Conservation (phyloP, 2,888 invertebrate species). For the Mythimna loreyi region DNA sequence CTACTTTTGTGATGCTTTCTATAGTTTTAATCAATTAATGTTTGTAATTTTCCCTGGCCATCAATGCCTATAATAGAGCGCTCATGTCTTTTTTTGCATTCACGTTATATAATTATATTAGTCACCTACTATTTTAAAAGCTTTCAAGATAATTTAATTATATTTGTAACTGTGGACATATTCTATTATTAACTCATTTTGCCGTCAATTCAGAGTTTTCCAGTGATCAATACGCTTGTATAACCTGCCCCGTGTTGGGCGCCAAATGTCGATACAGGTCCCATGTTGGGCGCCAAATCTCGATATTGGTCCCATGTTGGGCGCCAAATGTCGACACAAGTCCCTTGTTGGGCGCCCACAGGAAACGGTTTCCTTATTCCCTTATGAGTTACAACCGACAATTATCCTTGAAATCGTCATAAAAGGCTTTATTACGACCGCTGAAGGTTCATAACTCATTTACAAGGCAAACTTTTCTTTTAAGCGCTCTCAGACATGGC, state of each 20-base stretch:
- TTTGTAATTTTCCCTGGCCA: too few species aligned
- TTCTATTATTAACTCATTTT: too few species aligned
- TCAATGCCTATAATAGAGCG: too few species aligned
- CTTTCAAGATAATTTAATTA: too few species aligned
- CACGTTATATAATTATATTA: too few species aligned
- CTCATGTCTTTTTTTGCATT: too few species aligned
- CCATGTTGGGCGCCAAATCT: constrained; percentile 49
- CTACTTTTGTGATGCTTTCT: too few species aligned
- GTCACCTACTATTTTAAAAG: too few species aligned
- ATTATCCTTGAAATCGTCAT: constrained; percentile 34
- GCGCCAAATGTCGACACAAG: constrained; percentile 26
- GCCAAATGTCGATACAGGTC: constrained; percentile 30
- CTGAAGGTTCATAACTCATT: constrained; percentile 42
- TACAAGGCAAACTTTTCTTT: constrained; percentile 39
- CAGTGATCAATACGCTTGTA: too few species aligned
- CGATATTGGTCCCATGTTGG: constrained; percentile 8
- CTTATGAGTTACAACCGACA: constrained; percentile 14
- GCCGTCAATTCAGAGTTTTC: too few species aligned
- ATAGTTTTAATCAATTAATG: too few species aligned
- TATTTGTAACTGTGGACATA: too few species aligned
- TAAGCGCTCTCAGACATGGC: constrained; percentile 48
- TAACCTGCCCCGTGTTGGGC: constrained; percentile 12
- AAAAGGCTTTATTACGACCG: constrained; percentile 35
- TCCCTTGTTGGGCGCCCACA: constrained; percentile 51
- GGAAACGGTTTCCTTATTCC: constrained; percentile 29